These are phyloP conservation scores for Bombus confusus DNA, from an alignment of 1,140 invertebrate genomes.

Conservation along the genomic window DNA sequence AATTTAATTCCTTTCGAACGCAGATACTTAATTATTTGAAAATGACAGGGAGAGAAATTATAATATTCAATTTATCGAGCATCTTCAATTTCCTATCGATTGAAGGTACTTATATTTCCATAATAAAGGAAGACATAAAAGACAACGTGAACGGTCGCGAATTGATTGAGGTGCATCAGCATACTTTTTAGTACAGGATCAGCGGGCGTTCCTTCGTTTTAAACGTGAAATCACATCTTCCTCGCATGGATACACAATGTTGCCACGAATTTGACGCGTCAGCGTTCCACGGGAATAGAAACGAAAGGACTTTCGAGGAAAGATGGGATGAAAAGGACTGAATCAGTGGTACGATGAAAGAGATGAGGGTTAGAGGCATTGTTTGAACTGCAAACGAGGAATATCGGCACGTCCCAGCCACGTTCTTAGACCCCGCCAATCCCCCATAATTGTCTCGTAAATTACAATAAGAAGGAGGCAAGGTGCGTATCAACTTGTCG, in stretches of 20 bases:
- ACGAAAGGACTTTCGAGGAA: slow-evolving; percentile 23
- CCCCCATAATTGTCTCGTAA: slow-evolving; percentile 26
- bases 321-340: slow-evolving; percentile 30
- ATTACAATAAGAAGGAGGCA: slow-evolving; percentile 17
- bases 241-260: slow-evolving; percentile 40
- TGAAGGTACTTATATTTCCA: not conserved
- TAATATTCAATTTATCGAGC: too few relatives aligned
- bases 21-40: too few relatives aligned
- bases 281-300: slow-evolving; percentile 26
- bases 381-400: slow-evolving; percentile 56
- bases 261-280: slow-evolving; percentile 38
- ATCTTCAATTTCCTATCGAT: not conserved
- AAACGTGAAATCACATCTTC: slow-evolving; percentile 41
- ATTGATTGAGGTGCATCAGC: slow-evolving; percentile 9
- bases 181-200: slow-evolving; percentile 18
- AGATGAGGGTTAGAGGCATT: slow-evolving; percentile 45
- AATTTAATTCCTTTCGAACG: not conserved
- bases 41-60: too few relatives aligned
- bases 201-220: not conserved
- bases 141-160: not conserved
- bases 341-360: slow-evolving; percentile 19
- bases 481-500: slow-evolving; percentile 17
- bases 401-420: slow-evolving; percentile 34
- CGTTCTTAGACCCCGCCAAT: not conserved
- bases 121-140: not conserved